Conservation (phyloP, 2,888 invertebrate genomes). For the Iselma pallidipennis region DNA sequence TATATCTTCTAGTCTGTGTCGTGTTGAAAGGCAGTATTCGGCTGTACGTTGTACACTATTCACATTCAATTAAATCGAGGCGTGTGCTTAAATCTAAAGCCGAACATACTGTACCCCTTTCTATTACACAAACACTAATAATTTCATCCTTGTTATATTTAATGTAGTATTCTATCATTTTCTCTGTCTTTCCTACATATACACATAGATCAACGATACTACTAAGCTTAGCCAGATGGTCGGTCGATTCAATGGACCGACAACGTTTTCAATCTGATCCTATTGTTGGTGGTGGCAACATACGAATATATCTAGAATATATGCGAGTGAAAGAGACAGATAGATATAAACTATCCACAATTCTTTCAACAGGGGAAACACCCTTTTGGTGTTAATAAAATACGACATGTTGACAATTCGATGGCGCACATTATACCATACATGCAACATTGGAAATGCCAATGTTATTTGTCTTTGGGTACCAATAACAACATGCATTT, state of each 20-base stretch:
- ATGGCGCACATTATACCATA: neutral
- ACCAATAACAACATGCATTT: constrained; percentile 5
- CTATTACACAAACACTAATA: neutral
- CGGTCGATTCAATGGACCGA: constrained; percentile 21
- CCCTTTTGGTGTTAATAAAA: constrained; percentile 10
- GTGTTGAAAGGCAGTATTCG: constrained; percentile 13
- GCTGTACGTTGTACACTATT: constrained; percentile 21
- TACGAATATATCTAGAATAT: neutral
- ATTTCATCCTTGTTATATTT: constrained; percentile 6
- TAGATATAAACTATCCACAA: neutral
- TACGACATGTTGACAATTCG: constrained; percentile 6
- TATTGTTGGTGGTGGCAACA: constrained; percentile 1
- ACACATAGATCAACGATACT: neutral
- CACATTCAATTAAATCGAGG: constrained; percentile 25
- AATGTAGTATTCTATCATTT: neutral
- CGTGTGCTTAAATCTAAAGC: constrained; percentile 14
- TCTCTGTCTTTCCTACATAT: neutral
- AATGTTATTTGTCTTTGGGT: no score
- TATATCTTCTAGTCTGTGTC: neutral
- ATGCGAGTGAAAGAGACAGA: neutral
- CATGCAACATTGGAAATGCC: no score
- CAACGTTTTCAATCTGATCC: constrained; percentile 7
- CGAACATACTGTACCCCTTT: constrained; percentile 11
- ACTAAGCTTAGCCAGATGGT: constrained; percentile 13
- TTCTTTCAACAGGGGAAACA: neutral